A percentile compares a stretch with the other conserved stretches of the same genome.
phyloP scores from a whole-genome alignment of 2,113 vertebrate genomes.

The Falco punctatus region DNA sequence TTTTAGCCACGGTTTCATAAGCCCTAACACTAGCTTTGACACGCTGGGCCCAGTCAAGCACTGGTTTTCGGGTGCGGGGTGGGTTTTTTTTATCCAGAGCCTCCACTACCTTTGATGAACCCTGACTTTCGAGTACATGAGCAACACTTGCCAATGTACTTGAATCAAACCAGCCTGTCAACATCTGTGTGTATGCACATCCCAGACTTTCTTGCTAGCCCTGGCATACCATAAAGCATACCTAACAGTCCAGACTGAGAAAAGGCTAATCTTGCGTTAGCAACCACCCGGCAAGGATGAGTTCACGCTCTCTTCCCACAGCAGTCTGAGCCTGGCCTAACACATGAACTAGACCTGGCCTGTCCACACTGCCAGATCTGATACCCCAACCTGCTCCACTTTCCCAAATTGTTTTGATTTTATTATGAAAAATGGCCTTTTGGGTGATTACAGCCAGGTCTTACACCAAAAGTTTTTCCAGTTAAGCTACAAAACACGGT shows the following conservation, averaged over 20 bases:
- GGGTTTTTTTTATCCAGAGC: neutral
- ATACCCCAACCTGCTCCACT: neutral
- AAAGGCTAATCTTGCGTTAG: neutral
- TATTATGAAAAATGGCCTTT: neutral
- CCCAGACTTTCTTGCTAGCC: neutral
- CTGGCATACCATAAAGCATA: neutral
- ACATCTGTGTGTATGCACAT: fast-evolving
- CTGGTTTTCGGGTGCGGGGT: neutral
- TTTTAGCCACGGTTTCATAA: neutral
- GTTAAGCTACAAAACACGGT: neutral
- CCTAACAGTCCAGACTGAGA: neutral
- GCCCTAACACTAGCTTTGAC: fast-evolving
- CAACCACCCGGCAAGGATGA: neutral
- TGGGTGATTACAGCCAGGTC: neutral
- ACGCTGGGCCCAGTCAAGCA: neutral
- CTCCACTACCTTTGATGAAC: neutral
- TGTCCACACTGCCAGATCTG: neutral
- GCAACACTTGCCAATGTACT: fast-evolving
- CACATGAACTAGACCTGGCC: fast-evolving
- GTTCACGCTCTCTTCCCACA: neutral
- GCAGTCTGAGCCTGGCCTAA: neutral
- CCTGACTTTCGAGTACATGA: neutral
- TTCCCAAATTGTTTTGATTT: neutral
- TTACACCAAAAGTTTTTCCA: neutral
- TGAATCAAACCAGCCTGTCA: neutral